Evolutionary conservation across 2,888 invertebrate species (phyloP).

Genomic region (Cheilosia impressa): DNA sequence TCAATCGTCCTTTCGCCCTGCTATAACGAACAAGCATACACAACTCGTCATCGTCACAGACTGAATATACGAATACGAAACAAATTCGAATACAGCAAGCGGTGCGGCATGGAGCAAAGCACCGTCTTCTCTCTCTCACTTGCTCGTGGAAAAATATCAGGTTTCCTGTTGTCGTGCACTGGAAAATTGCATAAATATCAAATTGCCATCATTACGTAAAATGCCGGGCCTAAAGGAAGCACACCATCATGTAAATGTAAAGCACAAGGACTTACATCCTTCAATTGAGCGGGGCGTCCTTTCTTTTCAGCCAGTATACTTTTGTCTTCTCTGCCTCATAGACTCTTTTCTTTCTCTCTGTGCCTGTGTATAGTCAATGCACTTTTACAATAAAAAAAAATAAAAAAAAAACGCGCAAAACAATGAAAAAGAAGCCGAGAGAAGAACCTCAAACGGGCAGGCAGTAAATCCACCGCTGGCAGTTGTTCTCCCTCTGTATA

Average conservation of each 20-base stretch:
- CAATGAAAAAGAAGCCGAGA: neutral
- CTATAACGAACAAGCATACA: constrained; percentile 20
- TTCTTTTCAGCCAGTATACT: constrained; percentile 4
- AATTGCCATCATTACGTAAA: constrained; percentile 75
- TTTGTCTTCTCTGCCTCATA: neutral
- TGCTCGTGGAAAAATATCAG: constrained; percentile 47
- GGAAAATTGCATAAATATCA: constrained; percentile 74
- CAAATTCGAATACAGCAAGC: neutral
- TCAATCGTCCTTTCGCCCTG: constrained; percentile 65
- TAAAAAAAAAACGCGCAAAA: neutral
- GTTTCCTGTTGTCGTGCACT: constrained; percentile 70
- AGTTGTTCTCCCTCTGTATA: neutral
- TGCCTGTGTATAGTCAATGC: constrained; percentile 37
- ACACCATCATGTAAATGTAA: constrained; percentile 70
- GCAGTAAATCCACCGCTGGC: constrained; percentile 39
- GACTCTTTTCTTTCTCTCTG: constrained; percentile 15
- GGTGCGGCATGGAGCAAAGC: constrained; percentile 2
- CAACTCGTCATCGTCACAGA: constrained; percentile 28
- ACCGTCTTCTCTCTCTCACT: neutral
- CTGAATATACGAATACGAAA: constrained; percentile 2
- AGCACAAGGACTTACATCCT: constrained; percentile 69
- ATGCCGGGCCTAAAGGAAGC: constrained; percentile 68
- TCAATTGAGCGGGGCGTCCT: constrained; percentile 41
- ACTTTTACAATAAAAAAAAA: constrained; percentile 34
- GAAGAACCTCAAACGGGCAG: constrained; percentile 22